phyloP scores from a whole-genome alignment of 2,797 vertebrate genomes.

The Natrix natrix region DNA sequence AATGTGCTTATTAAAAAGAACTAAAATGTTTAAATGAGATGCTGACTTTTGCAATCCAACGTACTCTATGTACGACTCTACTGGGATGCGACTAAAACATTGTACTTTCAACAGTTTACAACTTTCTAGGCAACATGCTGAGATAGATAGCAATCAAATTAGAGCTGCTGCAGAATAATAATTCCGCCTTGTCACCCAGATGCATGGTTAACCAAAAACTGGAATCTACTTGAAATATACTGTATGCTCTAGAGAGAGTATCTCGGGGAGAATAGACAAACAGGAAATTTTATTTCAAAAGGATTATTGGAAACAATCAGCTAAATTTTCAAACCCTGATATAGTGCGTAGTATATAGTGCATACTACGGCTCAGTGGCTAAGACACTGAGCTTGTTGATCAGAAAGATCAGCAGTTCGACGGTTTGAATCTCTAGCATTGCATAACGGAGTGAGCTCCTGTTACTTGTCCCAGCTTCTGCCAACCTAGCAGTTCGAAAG shows the following conservation, averaged over 20 bases:
- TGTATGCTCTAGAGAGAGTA: not conserved
- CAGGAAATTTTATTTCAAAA: not conserved
- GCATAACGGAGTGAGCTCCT: too few relatives aligned
- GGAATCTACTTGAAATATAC: not conserved
- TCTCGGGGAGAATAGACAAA: not conserved
- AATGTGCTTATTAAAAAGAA: not conserved
- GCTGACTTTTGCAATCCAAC: not conserved
- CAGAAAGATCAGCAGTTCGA: too few relatives aligned
- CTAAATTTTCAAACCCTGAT: not conserved
- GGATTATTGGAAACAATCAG: not conserved
- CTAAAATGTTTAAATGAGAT: not conserved
- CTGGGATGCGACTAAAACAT: not conserved
- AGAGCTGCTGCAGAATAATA: not conserved
- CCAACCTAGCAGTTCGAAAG: too few relatives aligned
- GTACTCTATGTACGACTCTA: not conserved
- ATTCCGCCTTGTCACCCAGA: not conserved
- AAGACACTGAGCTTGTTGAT: too few relatives aligned
- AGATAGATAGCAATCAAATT: not conserved
- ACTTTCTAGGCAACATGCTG: not conserved
- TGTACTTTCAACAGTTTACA: slow-evolving; percentile 6
- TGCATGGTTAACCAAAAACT: not conserved
- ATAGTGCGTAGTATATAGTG: not conserved
- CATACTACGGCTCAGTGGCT: too few relatives aligned
- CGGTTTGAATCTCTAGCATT: too few relatives aligned
- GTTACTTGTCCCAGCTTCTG: too few relatives aligned